phyloP scores from a whole-genome alignment of 2,797 vertebrate species.

The Cygnus olor region DNA sequence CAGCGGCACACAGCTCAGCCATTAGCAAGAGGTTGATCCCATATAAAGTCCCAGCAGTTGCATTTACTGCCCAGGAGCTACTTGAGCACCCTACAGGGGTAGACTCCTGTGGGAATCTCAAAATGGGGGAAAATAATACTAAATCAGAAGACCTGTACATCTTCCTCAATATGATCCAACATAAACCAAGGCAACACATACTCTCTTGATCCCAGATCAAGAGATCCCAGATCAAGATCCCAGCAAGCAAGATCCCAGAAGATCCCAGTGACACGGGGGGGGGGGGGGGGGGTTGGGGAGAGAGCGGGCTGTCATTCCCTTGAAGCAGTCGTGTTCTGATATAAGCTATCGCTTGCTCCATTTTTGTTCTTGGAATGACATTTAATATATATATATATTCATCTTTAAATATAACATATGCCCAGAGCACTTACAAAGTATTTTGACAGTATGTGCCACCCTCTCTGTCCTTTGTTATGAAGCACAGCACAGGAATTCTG shows the following conservation, averaged over 20 bases:
- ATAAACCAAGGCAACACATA: not conserved
- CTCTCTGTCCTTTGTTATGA: not conserved
- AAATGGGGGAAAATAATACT: not conserved
- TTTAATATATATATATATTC: not conserved
- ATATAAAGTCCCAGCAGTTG: accelerated
- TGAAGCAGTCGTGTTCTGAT: not conserved
- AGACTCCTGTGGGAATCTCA: not conserved
- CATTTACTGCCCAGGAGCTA: not conserved
- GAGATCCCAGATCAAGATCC: too few species aligned
- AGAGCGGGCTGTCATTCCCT: not conserved
- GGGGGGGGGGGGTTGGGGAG: too few species aligned
- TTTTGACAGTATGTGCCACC: not conserved
- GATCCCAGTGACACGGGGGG: not conserved
- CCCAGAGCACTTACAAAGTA: not conserved
- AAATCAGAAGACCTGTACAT: not conserved
- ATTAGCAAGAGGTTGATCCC: not conserved
- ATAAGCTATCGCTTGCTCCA: not conserved
- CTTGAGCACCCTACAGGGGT: too few species aligned
- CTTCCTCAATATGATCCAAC: not conserved
- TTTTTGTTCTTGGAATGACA: not conserved
- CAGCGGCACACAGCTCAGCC: not conserved
- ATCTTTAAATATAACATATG: not conserved
- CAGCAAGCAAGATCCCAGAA: too few species aligned
- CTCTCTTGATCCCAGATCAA: too few species aligned
- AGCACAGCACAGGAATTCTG: not conserved